Evolutionary conservation across 2,888 invertebrate species (phyloP).

Genomic region (Polietes domitor): DNA sequence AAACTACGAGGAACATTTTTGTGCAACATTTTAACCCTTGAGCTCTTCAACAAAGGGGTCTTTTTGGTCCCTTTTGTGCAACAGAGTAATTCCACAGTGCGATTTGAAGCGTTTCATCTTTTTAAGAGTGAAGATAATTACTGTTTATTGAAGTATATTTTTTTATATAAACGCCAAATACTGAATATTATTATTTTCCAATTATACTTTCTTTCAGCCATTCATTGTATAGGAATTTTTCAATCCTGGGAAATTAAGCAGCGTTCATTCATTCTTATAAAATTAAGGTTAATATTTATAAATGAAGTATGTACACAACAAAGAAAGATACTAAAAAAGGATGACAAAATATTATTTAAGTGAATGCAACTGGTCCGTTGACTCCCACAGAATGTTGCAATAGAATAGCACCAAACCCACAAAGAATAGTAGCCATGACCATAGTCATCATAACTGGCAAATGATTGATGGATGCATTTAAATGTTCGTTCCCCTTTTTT

Average conservation of each 20-base stretch:
- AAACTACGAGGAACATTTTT: no score
- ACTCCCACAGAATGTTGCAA: neutral
- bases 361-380: neutral
- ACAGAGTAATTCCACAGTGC: no score
- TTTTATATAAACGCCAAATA: no score
- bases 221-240: neutral
- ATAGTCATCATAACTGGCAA: constrained; percentile 19
- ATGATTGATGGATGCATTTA: constrained; percentile 55
- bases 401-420: neutral
- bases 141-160: no score
- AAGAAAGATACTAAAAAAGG: neutral
- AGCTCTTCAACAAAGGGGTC: no score
- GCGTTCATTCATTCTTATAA: constrained; percentile 1
- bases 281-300: constrained; percentile 24
- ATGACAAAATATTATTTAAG: neutral
- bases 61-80: no score
- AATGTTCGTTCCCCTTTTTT: constrained; percentile 22
- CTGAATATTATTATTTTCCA: no score
- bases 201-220: neutral
- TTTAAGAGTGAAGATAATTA: no score
- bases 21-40: no score
- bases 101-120: no score
- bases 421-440: neutral
- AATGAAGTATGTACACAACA: neutral
- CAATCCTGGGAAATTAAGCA: constrained; percentile 27